phyloP scores from a whole-genome alignment of 2,888 invertebrate genomes.

The Orthosia gothica region DNA sequence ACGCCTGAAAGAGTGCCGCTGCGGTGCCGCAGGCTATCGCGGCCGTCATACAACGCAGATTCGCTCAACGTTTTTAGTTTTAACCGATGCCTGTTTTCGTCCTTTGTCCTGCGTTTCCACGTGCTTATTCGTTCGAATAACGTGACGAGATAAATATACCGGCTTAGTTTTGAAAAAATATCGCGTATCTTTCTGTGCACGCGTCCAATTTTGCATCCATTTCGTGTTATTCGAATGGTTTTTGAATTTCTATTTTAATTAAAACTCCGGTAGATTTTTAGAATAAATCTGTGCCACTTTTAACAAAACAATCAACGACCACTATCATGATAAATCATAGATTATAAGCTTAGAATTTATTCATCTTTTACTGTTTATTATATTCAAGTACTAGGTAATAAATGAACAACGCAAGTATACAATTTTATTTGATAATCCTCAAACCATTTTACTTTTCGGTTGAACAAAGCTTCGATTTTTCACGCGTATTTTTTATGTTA shows the following conservation, averaged over 20 bases:
- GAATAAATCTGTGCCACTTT: constrained; percentile 9
- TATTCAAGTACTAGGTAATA: neutral
- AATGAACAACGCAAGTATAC: no score
- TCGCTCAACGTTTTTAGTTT: constrained; percentile 74
- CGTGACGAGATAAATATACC: constrained; percentile 76
- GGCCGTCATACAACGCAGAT: constrained; percentile 70
- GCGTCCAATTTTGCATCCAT: constrained; percentile 51
- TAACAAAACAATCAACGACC: neutral
- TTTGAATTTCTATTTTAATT: constrained; percentile 13
- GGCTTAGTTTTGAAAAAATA: constrained; percentile 67
- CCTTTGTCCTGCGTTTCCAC: constrained; percentile 77
- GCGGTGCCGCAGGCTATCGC: constrained; percentile 70
- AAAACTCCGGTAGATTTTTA: constrained; percentile 8
- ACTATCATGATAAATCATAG: neutral
- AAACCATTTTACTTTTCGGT: constrained; percentile 14
- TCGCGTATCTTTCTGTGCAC: constrained; percentile 60
- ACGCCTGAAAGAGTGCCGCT: constrained; percentile 65
- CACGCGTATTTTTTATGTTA: constrained; percentile 63
- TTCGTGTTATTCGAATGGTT: constrained; percentile 28
- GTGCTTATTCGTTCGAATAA: constrained; percentile 76
- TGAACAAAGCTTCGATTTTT: constrained; percentile 41
- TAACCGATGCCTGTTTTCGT: constrained; percentile 70
- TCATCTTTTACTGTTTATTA: neutral
- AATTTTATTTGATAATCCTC: constrained; percentile 7
- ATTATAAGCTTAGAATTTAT: neutral